A percentile compares a stretch with the other conserved stretches of the same genome.
phyloP scores from a whole-genome alignment of 2,888 invertebrate species.

The Dilophus febrilis region DNA sequence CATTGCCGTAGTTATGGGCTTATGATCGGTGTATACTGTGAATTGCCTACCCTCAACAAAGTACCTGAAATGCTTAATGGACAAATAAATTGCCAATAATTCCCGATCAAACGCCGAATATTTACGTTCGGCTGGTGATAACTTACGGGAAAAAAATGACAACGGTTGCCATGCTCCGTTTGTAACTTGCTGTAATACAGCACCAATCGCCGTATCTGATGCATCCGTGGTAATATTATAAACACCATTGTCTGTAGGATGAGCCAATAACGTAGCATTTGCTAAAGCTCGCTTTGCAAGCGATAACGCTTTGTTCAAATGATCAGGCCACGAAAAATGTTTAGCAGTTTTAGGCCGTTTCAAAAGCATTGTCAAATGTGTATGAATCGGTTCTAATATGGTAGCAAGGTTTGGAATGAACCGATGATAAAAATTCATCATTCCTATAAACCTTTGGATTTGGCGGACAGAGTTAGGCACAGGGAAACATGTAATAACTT shows the following conservation, averaged over 20 bases:
- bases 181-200: not conserved
- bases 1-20: not conserved
- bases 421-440: not conserved
- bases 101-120: not conserved
- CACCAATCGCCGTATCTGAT: not conserved
- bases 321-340: not conserved
- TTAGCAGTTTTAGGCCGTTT: not conserved
- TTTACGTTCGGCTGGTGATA: not conserved
- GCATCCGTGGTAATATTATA: not conserved
- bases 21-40: not conserved
- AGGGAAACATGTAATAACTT: slow-evolving; percentile 2
- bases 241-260: not conserved
- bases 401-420: not conserved
- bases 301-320: not conserved
- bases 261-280: not conserved
- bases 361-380: too few relatives aligned
- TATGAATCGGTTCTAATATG: not conserved
- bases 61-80: not conserved
- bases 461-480: too few relatives aligned
- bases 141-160: not conserved
- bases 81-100: not conserved
- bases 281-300: not conserved
- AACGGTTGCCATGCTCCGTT: not conserved
- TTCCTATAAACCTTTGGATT: slow-evolving; percentile 2
- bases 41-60: not conserved